Evolutionary conservation across 2,797 vertebrate species (phyloP).

Genomic region (Eupleurogrammus muticus): DNA sequence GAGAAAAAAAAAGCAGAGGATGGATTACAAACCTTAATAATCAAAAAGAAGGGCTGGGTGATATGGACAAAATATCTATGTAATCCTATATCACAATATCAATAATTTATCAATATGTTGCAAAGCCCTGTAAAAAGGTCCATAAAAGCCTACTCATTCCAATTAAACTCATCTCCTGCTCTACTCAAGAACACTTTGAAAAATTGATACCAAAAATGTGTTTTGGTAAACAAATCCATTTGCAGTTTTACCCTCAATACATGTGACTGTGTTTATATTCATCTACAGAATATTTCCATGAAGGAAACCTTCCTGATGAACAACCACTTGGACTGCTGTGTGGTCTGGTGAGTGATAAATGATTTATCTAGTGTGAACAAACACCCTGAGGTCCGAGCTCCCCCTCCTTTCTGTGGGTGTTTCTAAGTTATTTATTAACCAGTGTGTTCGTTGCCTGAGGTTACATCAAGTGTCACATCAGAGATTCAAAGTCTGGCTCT

Average conservation of each 20-base stretch:
- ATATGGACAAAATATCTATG: too few species aligned
- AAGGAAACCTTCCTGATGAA: conserved; percentile 17
- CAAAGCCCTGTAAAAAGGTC: not conserved
- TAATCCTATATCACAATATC: too few species aligned
- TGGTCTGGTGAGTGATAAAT: conserved; percentile 43
- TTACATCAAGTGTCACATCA: conserved; percentile 35
- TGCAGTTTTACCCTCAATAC: not conserved
- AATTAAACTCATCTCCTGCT: not conserved
- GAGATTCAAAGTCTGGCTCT: conserved; percentile 32
- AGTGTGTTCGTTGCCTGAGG: conserved; percentile 34
- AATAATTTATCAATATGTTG: too few species aligned
- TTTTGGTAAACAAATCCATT: not conserved
- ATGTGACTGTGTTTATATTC: not conserved
- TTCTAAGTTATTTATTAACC: conserved; percentile 57
- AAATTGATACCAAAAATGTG: not conserved
- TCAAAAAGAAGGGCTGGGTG: too few species aligned
- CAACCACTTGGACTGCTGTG: conserved; percentile 25
- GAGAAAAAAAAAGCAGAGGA: too few species aligned
- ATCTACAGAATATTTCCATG: conserved; percentile 3
- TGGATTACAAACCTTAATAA: not conserved
- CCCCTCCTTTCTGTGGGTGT: conserved; percentile 18
- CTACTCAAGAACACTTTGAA: not conserved
- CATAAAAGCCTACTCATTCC: not conserved
- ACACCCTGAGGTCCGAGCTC: conserved; percentile 50
- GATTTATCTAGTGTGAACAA: conserved; percentile 62